These are phyloP conservation scores for Sthenelais limicola DNA, from an alignment of 2,888 invertebrate genomes.

Conservation along the genomic window DNA sequence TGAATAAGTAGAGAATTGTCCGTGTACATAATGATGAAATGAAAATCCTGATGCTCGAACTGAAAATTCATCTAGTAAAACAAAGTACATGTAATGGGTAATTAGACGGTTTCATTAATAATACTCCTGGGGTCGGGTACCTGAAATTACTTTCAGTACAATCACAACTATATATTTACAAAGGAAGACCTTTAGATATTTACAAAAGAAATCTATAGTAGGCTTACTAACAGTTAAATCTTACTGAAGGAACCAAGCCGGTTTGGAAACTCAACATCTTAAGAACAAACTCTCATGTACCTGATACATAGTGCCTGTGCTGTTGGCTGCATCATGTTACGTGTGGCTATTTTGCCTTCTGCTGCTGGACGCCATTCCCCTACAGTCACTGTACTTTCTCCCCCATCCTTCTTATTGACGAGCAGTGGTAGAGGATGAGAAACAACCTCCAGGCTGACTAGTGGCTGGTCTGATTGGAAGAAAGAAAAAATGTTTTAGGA, in stretches of 20 bases:
- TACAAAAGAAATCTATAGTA: no score
- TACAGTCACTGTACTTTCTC: slow-evolving; percentile 32
- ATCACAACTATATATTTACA: no score
- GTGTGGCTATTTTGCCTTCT: slow-evolving; percentile 28
- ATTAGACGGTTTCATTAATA: no score
- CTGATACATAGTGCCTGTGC: slow-evolving; percentile 29
- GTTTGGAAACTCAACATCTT: neutral
- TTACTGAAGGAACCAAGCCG: no score
- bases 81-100: no score
- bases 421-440: slow-evolving; percentile 34
- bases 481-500: no score
- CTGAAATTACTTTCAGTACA: no score
- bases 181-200: no score
- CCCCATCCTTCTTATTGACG: slow-evolving; percentile 29
- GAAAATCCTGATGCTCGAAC: no score
- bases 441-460: slow-evolving; percentile 36
- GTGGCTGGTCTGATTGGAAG: slow-evolving; percentile 11
- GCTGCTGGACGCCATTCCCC: slow-evolving; percentile 36
- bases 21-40: no score
- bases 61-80: no score
- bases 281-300: neutral
- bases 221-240: neutral
- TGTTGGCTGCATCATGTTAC: slow-evolving; percentile 24
- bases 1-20: neutral
- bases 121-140: no score